Percentiles rank a stretch among this genome's conserved stretches.
phyloP scores from a whole-genome alignment of 2,113 vertebrate genomes.

The Rhombomys opimus region DNA sequence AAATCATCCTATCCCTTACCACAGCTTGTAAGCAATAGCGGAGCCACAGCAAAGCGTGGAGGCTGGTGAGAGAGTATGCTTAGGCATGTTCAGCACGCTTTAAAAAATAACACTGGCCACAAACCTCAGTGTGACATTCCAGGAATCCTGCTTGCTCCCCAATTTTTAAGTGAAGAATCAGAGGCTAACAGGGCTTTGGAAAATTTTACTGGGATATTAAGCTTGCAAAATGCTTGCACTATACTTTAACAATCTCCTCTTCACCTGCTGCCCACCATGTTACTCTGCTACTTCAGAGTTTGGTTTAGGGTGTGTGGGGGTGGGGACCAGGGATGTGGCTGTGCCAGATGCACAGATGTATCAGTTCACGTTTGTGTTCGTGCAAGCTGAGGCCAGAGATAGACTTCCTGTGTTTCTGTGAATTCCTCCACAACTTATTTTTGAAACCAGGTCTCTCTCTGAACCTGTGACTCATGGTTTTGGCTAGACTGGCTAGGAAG shows the following conservation, averaged over 20 bases:
- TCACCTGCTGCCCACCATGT: not conserved
- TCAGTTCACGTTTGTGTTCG: not conserved
- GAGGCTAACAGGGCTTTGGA: not conserved
- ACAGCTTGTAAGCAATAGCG: not conserved
- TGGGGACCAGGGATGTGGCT: rapidly evolving
- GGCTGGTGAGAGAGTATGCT: not conserved
- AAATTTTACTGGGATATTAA: not conserved
- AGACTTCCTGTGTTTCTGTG: too few relatives aligned
- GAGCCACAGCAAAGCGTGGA: not conserved
- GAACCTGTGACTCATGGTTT: not conserved
- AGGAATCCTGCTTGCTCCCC: not conserved
- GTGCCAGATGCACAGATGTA: not conserved
- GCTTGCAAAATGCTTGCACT: not conserved
- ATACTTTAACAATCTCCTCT: not conserved
- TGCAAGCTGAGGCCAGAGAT: not conserved
- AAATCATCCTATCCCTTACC: not conserved
- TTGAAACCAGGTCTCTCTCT: not conserved
- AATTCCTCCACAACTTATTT: not conserved
- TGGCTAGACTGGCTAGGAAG: not conserved
- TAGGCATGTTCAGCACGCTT: not conserved
- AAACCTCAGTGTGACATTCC: not conserved
- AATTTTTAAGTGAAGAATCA: not conserved
- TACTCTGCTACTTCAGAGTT: not conserved
- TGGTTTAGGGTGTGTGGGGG: not conserved
- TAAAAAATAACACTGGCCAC: not conserved